A percentile compares a stretch with the other conserved stretches of the same genome.
These are phyloP conservation scores for Sander vitreus DNA, from an alignment of 2,113 vertebrate genomes.

Conservation along the genomic window DNA sequence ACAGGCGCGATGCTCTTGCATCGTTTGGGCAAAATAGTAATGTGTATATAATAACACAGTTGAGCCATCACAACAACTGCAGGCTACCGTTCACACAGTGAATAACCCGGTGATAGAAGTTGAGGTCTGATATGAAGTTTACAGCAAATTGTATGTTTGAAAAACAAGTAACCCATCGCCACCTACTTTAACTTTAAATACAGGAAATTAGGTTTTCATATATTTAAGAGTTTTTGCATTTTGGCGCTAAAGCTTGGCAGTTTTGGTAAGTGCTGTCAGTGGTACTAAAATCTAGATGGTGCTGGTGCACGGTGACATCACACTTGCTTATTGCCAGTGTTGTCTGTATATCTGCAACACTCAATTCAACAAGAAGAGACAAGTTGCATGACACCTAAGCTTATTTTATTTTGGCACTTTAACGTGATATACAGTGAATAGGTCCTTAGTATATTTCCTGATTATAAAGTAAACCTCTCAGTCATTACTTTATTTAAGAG, in stretches of 20 bases:
- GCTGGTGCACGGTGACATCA: conserved; percentile 19
- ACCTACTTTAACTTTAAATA: background rate
- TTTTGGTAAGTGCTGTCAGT: background rate
- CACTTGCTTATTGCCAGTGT: conserved; percentile 2
- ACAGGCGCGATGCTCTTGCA: conserved; percentile 6
- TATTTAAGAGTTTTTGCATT: background rate
- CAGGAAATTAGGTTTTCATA: background rate
- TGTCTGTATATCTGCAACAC: conserved; percentile 10
- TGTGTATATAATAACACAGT: conserved; percentile 60
- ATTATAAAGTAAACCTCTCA: background rate
- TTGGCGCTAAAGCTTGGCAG: background rate
- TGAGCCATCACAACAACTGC: conserved; percentile 34
- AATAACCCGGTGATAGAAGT: conserved; percentile 21
- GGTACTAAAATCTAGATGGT: conserved; percentile 40
- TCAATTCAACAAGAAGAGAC: background rate
- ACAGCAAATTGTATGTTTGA: conserved; percentile 24
- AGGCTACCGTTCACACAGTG: conserved; percentile 33
- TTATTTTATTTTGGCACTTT: conserved; percentile 5
- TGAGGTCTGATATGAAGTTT: conserved; percentile 5
- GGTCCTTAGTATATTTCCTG: background rate
- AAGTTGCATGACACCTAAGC: background rate
- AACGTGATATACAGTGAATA: background rate
- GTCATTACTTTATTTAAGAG: background rate
- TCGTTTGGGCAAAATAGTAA: conserved; percentile 46
- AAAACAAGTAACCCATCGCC: background rate